Percentiles rank a stretch among this genome's conserved stretches.
Evolutionary conservation across 2,888 invertebrate species (phyloP).

Genomic region (Lydus trimaculatus): DNA sequence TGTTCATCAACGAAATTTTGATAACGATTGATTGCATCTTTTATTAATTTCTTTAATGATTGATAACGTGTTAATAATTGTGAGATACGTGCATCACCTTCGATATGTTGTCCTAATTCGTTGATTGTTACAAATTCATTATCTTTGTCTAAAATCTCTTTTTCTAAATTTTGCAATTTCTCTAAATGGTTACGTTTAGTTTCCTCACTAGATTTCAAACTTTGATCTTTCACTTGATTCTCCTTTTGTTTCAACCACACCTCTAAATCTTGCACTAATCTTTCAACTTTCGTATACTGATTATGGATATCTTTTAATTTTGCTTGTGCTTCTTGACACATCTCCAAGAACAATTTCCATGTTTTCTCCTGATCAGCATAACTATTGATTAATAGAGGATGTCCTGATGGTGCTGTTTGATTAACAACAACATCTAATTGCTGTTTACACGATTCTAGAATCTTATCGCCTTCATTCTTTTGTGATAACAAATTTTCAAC

Average conservation of each 20-base stretch:
- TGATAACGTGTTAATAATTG: constrained; percentile 84
- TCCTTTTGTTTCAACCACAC: constrained; percentile 89
- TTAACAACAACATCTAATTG: constrained; percentile 76
- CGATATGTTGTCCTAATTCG: constrained; percentile 74
- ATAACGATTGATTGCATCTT: constrained; percentile 84
- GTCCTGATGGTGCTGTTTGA: constrained; percentile 80
- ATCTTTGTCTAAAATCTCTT: constrained; percentile 73
- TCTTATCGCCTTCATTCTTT: constrained; percentile 75
- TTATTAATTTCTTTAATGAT: constrained; percentile 79
- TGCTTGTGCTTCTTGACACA: constrained; percentile 74
- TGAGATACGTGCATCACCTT: constrained; percentile 79
- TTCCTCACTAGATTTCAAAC: constrained; percentile 83
- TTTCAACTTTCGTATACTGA: constrained; percentile 84
- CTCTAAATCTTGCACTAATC: constrained; percentile 77
- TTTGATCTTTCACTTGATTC: constrained; percentile 85
- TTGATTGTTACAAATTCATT: constrained; percentile 72
- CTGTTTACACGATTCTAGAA: constrained; percentile 73
- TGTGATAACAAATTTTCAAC: constrained; percentile 80
- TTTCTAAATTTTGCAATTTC: constrained; percentile 75
- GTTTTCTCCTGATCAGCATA: constrained; percentile 76
- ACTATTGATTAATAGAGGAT: constrained; percentile 74
- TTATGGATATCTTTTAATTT: constrained; percentile 78
- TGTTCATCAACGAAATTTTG: constrained; percentile 88
- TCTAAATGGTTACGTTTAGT: constrained; percentile 81
- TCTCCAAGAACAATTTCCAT: constrained; percentile 78